Percentiles rank a stretch among this genome's conserved stretches.
phyloP scores from a whole-genome alignment of 2,888 invertebrate genomes.

The Cenopis cana region DNA sequence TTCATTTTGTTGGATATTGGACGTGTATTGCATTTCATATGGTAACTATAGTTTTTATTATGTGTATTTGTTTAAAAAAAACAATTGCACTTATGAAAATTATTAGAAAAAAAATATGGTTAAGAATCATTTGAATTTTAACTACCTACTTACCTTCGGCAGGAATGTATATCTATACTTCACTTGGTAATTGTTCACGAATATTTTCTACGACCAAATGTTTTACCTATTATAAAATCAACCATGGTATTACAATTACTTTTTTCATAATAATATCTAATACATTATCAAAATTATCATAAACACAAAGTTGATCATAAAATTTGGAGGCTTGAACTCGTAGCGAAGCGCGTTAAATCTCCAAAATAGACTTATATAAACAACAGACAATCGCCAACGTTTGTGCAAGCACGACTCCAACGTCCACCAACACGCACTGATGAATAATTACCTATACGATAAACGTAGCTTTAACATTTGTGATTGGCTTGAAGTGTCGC shows the following conservation, averaged over 20 bases:
- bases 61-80: too few species aligned
- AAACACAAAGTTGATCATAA: background rate
- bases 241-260: background rate
- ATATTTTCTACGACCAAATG: background rate
- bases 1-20: conserved; percentile 48
- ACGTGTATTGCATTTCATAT: conserved; percentile 16
- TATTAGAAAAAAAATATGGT: background rate
- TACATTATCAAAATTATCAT: too few species aligned
- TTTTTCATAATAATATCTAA: background rate
- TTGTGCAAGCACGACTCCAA: conserved; percentile 35
- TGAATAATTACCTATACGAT: conserved; percentile 42
- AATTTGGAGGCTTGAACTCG: background rate
- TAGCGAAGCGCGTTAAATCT: background rate
- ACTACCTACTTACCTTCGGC: background rate
- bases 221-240: background rate
- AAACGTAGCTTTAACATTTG: conserved; percentile 43
- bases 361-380: background rate
- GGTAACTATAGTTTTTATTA: too few species aligned
- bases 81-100: background rate
- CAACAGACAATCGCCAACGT: background rate
- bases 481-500: conserved; percentile 78
- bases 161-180: background rate
- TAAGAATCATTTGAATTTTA: background rate
- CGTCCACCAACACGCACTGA: conserved; percentile 42
- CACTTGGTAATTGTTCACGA: background rate